Base-by-base conservation (phyloP, 2,888 invertebrate species). In the Candidula unifasciata region DNA sequence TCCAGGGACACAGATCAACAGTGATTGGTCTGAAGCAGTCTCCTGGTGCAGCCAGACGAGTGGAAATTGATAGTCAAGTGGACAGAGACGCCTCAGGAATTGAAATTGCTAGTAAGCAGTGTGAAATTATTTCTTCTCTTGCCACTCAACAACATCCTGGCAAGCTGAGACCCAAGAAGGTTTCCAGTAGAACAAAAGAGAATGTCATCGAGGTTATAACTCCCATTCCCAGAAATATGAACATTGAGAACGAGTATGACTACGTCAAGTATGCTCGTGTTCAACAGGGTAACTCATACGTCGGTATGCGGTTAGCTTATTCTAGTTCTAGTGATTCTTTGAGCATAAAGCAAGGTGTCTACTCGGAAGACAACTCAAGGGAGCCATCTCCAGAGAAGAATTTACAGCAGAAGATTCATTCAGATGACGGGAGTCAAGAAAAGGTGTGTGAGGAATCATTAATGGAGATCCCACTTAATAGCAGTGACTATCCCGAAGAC, bases 281-380 rank as follows among this genome's bases (percentile, higher is more conserved):
- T 69, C 93, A 93, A 81, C 90, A 92, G 87, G 96, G 96, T 60
- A 96, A 96, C 94, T 96, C 96, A 88, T 96, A 97, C 90, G 96
- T 96, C 80, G 96, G 96, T 76, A 96, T 96, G 93, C 94, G 96
- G 89, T 94, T 96, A 89, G 96, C 96, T 66, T 93, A 92, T 88
- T 92, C 92, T 64, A 93, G 91, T 87, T 91, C 92, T 54, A 91
- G 90, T 85, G 91, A 91, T 80, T 89, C 88, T 18, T 80, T 90
- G 37, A 90, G 89, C 74, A 86, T 88, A 33, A 90, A 90, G 74
- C 87, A 88, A 35, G 88, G 88, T 30, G 91, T 90, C 85, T 89
- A 87, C 60, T 86, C 88, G n/a, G 74, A 88, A 37, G 89, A 90
- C 73, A 89, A 88, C 83, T 89, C 90, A n/a, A 87, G 90, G 30